Base-by-base conservation (phyloP, 2,113 vertebrate species). In the Crotophaga sulcirostris region DNA sequence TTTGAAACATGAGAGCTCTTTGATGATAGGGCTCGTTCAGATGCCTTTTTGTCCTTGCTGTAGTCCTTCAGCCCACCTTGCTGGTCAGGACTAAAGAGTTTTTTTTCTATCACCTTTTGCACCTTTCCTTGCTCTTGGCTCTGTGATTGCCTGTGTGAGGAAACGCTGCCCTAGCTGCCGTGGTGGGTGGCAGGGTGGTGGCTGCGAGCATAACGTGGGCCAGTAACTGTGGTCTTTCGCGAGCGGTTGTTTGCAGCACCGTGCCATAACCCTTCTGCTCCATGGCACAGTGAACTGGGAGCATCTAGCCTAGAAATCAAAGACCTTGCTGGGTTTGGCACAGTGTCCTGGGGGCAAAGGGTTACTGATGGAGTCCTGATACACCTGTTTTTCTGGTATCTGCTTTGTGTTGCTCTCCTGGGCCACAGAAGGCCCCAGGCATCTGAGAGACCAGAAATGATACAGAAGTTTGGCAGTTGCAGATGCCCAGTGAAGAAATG, bases 181-280 rank as follows among this genome's bases (percentile, higher is more conserved):
- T 31, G 10, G 21, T 58, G 72, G 24, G 16, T 58, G 63, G 42
- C 6, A 4, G 20, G 56, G 44, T 15, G 14, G 36, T 85, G 59
- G 29, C 36, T 78, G 24, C 0, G 3, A 42, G 31, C 11, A 9
- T 40, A 13, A 45, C 6, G 14, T n/a, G 54, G 23, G 33, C 29
- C 36, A 15, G 36, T 68, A 63, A 49, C 7, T 8, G 5, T 56
- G 28, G 44, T 68, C 44, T 44, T 86, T 47, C 31, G 10, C 0
- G 16, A 68, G 31, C 0, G 0, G 10, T 40, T 85, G 64, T 19
- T 19, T 83, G 26, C 13, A 49, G 82, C 24, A 44, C 19, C 0
- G 0, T 1, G 1, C 21, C 10, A 7, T 42, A 44, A 34, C 24
- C 20, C 13, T 66, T 47, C 38, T 86, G 13, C 20, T 66, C 16